Evolutionary conservation across 2,888 invertebrate genomes (phyloP).

Genomic region (Lysandra bellargus): DNA sequence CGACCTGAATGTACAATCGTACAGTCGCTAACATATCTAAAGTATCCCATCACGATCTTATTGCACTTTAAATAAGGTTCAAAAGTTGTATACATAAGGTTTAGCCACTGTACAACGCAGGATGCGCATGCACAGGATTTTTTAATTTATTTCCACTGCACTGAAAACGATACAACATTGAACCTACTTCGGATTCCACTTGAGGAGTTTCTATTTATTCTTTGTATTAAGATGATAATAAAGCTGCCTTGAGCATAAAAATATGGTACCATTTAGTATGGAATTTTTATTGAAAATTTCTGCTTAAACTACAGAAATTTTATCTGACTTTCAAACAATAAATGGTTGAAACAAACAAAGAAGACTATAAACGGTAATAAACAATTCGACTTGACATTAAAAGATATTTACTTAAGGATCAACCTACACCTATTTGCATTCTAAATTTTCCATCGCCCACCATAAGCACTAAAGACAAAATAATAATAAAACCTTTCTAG

Average conservation of each 20-base stretch:
- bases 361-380: neutral
- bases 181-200: neutral
- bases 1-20: conserved; percentile 3
- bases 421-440: neutral
- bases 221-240: neutral
- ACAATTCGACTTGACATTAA: neutral
- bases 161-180: neutral
- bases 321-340: neutral
- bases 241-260: neutral
- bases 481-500: neutral
- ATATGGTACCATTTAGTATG: neutral
- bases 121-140: neutral
- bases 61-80: neutral
- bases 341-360: too few species aligned
- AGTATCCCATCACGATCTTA: neutral
- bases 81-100: neutral
- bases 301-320: neutral
- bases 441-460: neutral
- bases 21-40: neutral
- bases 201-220: neutral
- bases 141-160: neutral
- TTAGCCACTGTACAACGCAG: neutral
- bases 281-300: neutral
- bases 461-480: neutral
- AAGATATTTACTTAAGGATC: neutral